Percentiles rank a stretch among this genome's conserved stretches.
Conservation (phyloP, 2,888 invertebrate species). For the Cabera pusaria region DNA sequence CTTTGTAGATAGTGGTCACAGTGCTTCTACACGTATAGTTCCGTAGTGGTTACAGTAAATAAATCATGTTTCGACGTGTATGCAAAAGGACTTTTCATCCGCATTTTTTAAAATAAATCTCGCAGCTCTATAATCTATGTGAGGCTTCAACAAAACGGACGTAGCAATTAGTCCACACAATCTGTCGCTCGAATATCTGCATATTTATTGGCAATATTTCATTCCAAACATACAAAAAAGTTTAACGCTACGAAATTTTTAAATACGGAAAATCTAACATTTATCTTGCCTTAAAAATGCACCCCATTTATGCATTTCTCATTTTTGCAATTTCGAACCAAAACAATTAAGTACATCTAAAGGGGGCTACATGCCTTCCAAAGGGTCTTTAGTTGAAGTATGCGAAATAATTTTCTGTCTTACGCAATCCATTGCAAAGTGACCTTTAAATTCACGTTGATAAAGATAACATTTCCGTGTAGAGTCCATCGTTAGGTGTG, state of each 20-base stretch:
- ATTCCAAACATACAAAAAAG: conserved; percentile 27
- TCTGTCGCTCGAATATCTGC: conserved; percentile 50
- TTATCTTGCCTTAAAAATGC: conserved; percentile 50
- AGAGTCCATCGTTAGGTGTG: conserved; percentile 38
- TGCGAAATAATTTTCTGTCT: conserved; percentile 46
- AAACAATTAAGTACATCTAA: conserved; percentile 74
- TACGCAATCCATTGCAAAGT: conserved; percentile 15
- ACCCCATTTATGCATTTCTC: conserved; percentile 57
- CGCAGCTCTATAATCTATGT: conserved; percentile 43
- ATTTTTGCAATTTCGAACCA: conserved; percentile 64
- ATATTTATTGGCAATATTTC: conserved; percentile 50
- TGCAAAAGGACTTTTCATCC: conserved; percentile 12
- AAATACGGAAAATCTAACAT: conserved; percentile 24
- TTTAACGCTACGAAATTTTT: conserved; percentile 24
- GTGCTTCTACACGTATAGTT: too few species aligned
- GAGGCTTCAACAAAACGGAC: conserved; percentile 45
- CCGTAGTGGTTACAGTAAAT: too few species aligned
- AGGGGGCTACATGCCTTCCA: conserved; percentile 57
- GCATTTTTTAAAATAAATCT: conserved; percentile 41
- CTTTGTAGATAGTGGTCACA: conserved; percentile 1
- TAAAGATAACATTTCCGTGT: conserved; percentile 36
- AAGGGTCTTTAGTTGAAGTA: conserved; percentile 64
- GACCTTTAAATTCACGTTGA: background rate
- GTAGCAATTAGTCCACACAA: conserved; percentile 53
- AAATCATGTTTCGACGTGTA: conserved; percentile 2